phyloP scores from a whole-genome alignment of 1,140 invertebrate species.

The Aphaenogaster rudis region DNA sequence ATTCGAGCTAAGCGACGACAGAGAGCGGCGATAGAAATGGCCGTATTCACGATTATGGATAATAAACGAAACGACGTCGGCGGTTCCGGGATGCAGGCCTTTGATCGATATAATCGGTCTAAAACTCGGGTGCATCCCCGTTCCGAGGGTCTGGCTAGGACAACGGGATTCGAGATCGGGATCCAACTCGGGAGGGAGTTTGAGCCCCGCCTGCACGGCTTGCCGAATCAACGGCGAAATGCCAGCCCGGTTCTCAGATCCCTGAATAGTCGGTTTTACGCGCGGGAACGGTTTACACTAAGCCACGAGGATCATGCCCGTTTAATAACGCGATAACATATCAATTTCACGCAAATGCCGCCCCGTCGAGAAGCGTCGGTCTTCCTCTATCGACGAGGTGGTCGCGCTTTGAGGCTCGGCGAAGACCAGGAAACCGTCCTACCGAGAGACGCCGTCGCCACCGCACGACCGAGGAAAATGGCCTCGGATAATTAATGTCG shows the following conservation, averaged over 20 bases:
- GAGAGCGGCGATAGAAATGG: background rate
- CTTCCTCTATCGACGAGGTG: constrained; percentile 55
- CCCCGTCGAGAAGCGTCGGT: constrained; percentile 66
- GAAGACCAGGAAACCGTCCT: constrained; percentile 73
- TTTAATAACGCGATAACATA: constrained; percentile 84
- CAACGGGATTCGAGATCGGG: background rate
- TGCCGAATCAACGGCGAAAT: constrained; percentile 50
- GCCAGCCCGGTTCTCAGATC: constrained; percentile 59
- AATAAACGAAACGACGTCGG: constrained; percentile 55
- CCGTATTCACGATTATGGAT: constrained; percentile 60
- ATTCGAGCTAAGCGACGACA: background rate
- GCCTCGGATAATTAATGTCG: constrained; percentile 84
- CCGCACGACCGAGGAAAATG: constrained; percentile 79
- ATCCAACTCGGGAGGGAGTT: background rate
- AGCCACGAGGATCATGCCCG: constrained; percentile 77
- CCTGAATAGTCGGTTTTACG: constrained; percentile 65
- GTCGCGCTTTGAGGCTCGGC: constrained; percentile 72
- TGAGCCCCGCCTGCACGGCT: background rate
- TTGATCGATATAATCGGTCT: constrained; percentile 65
- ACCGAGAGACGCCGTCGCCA: constrained; percentile 62
- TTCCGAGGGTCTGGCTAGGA: background rate
- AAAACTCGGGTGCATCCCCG: constrained; percentile 60
- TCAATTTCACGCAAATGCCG: constrained; percentile 82
- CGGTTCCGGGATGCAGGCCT: constrained; percentile 1
- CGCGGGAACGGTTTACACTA: constrained; percentile 74